These are phyloP conservation scores for Aleiodes testaceus DNA, from an alignment of 2,888 invertebrate genomes.

Conservation along the genomic window DNA sequence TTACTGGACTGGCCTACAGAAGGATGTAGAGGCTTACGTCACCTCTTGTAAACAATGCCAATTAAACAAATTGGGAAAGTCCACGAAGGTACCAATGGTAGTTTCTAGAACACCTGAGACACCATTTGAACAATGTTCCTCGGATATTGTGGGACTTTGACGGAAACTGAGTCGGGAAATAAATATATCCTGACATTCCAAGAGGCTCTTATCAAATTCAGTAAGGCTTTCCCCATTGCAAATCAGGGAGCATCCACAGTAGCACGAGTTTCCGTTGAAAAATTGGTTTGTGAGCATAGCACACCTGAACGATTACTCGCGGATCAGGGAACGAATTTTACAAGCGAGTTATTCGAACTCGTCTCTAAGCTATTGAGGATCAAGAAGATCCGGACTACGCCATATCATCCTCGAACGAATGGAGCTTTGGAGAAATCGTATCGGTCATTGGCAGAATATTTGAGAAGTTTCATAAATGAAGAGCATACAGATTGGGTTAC, in stretches of 20 bases:
- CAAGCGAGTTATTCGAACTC: conserved; percentile 43
- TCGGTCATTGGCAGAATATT: conserved; percentile 47
- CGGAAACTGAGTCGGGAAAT: conserved; percentile 41
- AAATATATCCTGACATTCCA: conserved; percentile 48
- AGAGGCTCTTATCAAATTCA: conserved; percentile 40
- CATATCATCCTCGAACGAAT: conserved; percentile 52
- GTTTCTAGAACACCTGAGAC: conserved; percentile 33
- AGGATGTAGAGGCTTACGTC: conserved; percentile 30
- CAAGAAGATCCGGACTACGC: conserved; percentile 41
- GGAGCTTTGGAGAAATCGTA: conserved; percentile 47
- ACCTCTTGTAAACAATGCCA: conserved; percentile 31
- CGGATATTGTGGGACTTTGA: conserved; percentile 54
- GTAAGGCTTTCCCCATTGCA: conserved; percentile 31
- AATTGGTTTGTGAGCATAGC: conserved; percentile 47
- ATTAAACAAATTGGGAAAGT: conserved; percentile 14
- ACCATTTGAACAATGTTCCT: conserved; percentile 46
- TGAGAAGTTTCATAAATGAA: conserved; percentile 49
- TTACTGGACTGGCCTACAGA: conserved; percentile 50
- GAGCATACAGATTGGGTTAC: conserved; percentile 53
- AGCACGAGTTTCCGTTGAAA: conserved; percentile 39
- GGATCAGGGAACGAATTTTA: conserved; percentile 51
- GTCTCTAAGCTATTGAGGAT: conserved; percentile 46
- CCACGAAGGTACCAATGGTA: conserved; percentile 41
- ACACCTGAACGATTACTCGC: conserved; percentile 46
- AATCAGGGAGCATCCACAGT: conserved; percentile 47